Evolutionary conservation across 2,888 invertebrate genomes (phyloP).

Genomic region (Diloba caeruleocephala): DNA sequence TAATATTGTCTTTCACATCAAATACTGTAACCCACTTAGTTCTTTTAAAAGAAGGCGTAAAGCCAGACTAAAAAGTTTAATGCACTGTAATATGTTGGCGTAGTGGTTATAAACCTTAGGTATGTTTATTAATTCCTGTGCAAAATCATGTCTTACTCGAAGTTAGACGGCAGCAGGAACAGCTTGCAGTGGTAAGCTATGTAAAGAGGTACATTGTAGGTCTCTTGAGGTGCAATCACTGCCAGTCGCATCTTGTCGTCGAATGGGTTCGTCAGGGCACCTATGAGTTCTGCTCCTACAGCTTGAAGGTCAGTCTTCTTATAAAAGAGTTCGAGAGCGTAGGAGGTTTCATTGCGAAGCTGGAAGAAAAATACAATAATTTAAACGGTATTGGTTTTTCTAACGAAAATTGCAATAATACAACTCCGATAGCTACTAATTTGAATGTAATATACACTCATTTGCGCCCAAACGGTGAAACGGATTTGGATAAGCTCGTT

Average conservation of each 20-base stretch:
- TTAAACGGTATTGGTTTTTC: too few species aligned
- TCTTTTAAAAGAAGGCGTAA: too few species aligned
- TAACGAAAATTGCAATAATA: too few species aligned
- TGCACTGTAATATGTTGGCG: too few species aligned
- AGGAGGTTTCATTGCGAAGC: slow-evolving; percentile 94
- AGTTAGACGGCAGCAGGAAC: slow-evolving; percentile 92
- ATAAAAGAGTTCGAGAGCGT: slow-evolving; percentile 93
- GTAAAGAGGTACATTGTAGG: slow-evolving; percentile 93
- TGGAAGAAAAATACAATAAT: slow-evolving; percentile 61
- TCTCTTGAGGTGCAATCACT: slow-evolving; percentile 92
- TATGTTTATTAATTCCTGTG: background rate
- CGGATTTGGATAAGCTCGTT: too few species aligned
- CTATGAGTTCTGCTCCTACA: slow-evolving; percentile 90
- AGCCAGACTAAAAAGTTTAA: too few species aligned
- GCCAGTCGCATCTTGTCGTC: slow-evolving; percentile 92
- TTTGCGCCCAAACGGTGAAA: too few species aligned
- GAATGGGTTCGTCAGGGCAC: slow-evolving; percentile 92
- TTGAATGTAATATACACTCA: too few species aligned
- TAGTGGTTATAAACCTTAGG: too few species aligned
- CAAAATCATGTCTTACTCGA: slow-evolving; percentile 88
- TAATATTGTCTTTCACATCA: too few species aligned
- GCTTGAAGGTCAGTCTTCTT: slow-evolving; percentile 92
- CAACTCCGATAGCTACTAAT: too few species aligned
- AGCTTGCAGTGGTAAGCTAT: slow-evolving; percentile 95
- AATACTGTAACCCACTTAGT: too few species aligned